phyloP scores from a whole-genome alignment of 1,140 invertebrate genomes.

The Brachionus sp. region DNA sequence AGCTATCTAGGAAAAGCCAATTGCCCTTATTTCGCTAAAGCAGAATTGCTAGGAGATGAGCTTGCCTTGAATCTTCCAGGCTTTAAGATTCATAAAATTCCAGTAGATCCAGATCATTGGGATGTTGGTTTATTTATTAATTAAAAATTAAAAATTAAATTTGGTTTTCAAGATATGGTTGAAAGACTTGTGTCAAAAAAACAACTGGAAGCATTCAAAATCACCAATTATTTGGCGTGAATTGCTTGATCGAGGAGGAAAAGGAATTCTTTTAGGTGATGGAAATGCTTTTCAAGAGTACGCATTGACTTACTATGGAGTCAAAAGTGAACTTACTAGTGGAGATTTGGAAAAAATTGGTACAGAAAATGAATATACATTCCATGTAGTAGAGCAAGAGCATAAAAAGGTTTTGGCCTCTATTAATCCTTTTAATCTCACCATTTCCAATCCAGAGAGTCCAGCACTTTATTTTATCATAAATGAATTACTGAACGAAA shows the following conservation, averaged over 20 bases:
- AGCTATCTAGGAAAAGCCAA: conserved; percentile 52
- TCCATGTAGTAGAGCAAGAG: not conserved
- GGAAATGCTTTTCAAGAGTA: conserved; percentile 60
- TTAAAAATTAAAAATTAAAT: not conserved
- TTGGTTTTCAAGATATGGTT: conserved; percentile 54
- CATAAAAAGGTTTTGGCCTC: not conserved
- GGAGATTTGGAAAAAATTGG: conserved; percentile 52
- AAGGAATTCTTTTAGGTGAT: conserved; percentile 59
- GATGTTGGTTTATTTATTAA: conserved; percentile 4
- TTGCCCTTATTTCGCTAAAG: conserved; percentile 58
- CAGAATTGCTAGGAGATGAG: conserved; percentile 56
- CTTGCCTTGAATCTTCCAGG: conserved; percentile 54
- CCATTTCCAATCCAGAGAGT: conserved; percentile 31
- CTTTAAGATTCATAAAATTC: conserved; percentile 58
- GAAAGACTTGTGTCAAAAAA: conserved; percentile 50
- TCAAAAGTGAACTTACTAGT: conserved; percentile 53
- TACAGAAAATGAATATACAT: not conserved
- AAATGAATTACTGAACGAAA: not conserved
- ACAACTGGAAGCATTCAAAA: conserved; percentile 54
- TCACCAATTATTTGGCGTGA: conserved; percentile 61
- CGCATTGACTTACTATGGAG: conserved; percentile 56
- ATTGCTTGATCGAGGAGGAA: conserved; percentile 58
- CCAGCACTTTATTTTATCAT: conserved; percentile 19
- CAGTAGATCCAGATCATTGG: conserved; percentile 50
- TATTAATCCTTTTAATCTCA: not conserved